Evolutionary conservation across 2,888 invertebrate species (phyloP).

Genomic region (Muscina levida): DNA sequence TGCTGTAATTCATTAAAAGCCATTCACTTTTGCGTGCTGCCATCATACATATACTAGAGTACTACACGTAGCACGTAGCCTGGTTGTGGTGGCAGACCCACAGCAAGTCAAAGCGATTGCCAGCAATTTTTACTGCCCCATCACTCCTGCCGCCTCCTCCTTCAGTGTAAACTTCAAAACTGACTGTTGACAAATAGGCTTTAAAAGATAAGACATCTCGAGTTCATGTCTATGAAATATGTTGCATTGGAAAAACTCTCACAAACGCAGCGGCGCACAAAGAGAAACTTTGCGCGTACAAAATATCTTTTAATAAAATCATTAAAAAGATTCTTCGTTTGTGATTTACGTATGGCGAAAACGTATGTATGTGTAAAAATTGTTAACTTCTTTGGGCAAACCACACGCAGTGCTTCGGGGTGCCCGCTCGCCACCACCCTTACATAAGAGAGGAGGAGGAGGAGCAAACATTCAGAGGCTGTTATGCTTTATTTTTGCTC

Average conservation of each 20-base stretch:
- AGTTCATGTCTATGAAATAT: too few species aligned
- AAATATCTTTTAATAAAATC: background rate
- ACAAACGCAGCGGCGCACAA: background rate
- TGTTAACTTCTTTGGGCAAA: background rate
- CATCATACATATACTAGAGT: background rate
- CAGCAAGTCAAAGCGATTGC: background rate
- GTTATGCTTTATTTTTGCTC: slow-evolving; percentile 23
- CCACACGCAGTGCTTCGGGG: background rate
- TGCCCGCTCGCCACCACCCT: background rate
- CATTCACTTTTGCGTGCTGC: background rate
- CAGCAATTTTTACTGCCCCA: too few species aligned
- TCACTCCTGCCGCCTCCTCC: background rate
- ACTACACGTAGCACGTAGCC: background rate
- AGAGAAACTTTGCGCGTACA: background rate
- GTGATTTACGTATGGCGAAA: slow-evolving; percentile 20
- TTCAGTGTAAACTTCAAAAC: background rate
- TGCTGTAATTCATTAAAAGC: background rate
- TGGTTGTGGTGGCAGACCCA: background rate
- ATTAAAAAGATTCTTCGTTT: background rate
- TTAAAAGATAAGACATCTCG: slow-evolving; percentile 25
- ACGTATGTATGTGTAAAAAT: background rate
- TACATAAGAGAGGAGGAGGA: background rate
- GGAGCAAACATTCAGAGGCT: too few species aligned
- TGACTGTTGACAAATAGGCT: slow-evolving; percentile 37
- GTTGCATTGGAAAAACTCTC: too few species aligned